These are phyloP conservation scores for Megathymus violae DNA, from an alignment of 1,140 invertebrate species.

Conservation along the genomic window DNA sequence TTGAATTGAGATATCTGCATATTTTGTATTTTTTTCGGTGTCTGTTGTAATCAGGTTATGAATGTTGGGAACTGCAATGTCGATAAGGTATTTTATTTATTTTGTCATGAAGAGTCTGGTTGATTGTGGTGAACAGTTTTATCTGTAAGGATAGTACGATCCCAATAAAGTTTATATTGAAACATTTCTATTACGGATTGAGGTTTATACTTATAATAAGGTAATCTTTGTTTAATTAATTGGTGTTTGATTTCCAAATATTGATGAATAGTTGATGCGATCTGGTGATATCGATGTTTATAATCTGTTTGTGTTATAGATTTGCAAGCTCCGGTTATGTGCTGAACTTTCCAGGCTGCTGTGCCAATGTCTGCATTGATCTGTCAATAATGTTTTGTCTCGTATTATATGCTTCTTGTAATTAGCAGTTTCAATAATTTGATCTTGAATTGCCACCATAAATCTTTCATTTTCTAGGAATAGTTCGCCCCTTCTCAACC, in stretches of 20 bases:
- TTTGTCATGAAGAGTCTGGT: conserved; percentile 16
- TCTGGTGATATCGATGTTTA: neutral
- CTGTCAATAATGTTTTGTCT: no score
- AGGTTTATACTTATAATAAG: neutral
- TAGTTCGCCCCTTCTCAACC: neutral
- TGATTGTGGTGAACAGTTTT: neutral
- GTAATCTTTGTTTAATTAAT: neutral
- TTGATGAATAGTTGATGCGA: neutral
- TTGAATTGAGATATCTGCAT: no score
- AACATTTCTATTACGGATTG: neutral
- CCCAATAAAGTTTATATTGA: neutral
- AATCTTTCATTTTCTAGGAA: neutral
- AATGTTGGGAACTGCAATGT: neutral
- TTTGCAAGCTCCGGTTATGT: neutral
- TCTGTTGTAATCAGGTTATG: neutral
- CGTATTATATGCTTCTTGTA: neutral
- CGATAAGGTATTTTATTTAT: conserved; percentile 34
- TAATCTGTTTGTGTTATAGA: neutral
- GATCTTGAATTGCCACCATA: neutral
- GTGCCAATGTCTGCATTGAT: no score
- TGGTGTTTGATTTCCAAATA: neutral
- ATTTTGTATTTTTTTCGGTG: neutral
- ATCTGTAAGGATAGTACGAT: neutral
- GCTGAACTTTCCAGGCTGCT: no score
- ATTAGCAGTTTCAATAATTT: neutral